Conservation (phyloP, 2,797 vertebrate species). For the Hydrocynus forskahlii region DNA sequence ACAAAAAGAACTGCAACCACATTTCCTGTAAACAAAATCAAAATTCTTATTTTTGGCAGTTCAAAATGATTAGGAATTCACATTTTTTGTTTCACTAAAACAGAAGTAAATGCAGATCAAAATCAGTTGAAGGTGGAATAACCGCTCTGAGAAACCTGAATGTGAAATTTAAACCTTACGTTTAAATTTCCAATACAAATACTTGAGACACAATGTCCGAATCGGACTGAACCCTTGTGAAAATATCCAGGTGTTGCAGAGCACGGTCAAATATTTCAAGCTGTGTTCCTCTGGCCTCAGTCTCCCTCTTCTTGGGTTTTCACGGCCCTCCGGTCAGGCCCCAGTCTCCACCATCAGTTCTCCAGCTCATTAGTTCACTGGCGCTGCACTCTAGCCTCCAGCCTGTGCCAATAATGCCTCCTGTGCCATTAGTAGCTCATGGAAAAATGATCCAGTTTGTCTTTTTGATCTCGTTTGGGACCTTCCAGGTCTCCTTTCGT, state of each 20-base stretch:
- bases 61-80: background rate
- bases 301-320: background rate
- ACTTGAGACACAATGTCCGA: background rate
- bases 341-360: background rate
- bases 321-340: background rate
- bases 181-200: background rate
- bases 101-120: background rate
- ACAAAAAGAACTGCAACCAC: background rate
- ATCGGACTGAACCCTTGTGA: background rate
- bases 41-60: background rate
- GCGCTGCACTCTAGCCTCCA: background rate
- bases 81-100: background rate
- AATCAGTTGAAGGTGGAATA: too few species aligned
- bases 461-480: slow-evolving; percentile 1
- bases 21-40: background rate
- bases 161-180: too few species aligned
- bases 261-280: background rate
- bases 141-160: too few species aligned
- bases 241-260: background rate
- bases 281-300: background rate
- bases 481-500: background rate
- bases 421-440: background rate
- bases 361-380: slow-evolving; percentile 2
- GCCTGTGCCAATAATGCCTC: background rate
- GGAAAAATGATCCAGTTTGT: slow-evolving; percentile 7